Percentiles rank a stretch among this genome's conserved stretches.
Evolutionary conservation across 2,888 invertebrate genomes (phyloP).

Genomic region (Leptodirus hochenwartii): DNA sequence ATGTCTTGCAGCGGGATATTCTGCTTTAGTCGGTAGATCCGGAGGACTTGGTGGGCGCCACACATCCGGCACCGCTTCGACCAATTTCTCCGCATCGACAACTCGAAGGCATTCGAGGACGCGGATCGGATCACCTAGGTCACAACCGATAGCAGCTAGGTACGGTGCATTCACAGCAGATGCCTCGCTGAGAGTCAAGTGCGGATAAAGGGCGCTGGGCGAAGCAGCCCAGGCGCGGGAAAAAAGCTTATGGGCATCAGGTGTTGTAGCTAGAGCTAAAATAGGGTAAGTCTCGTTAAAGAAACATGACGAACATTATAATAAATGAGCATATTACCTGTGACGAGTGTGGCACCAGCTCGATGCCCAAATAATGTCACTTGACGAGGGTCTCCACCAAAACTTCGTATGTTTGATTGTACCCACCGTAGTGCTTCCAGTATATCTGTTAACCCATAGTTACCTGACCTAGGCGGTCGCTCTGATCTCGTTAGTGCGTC

Average conservation of each 20-base stretch:
- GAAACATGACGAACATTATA: background rate
- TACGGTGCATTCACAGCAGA: conserved; percentile 43
- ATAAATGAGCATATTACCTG: conserved; percentile 2
- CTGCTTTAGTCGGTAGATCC: conserved; percentile 32
- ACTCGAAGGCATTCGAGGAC: conserved; percentile 39
- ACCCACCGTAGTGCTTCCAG: conserved; percentile 63
- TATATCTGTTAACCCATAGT: conserved; percentile 71
- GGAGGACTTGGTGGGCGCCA: conserved; percentile 42
- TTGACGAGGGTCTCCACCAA: conserved; percentile 61
- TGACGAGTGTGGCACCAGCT: conserved; percentile 30
- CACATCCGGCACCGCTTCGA: conserved; percentile 50
- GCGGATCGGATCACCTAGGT: conserved; percentile 19
- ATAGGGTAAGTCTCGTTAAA: background rate
- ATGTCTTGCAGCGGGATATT: conserved; percentile 37
- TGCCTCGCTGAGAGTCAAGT: conserved; percentile 37
- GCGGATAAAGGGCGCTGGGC: conserved; percentile 54
- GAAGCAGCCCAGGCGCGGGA: conserved; percentile 65
- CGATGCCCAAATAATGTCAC: conserved; percentile 73
- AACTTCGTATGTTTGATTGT: conserved; percentile 60
- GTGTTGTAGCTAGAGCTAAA: conserved; percentile 39
- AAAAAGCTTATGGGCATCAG: conserved; percentile 45
- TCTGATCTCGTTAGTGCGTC: conserved; percentile 47
- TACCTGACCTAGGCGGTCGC: conserved; percentile 62
- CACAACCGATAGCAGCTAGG: conserved; percentile 26
- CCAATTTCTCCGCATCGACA: conserved; percentile 35